Evolutionary conservation across 2,113 vertebrate species (phyloP), one percentile per base, ranked within the genome.

Genomic region (Pterocles gutturalis): DNA sequence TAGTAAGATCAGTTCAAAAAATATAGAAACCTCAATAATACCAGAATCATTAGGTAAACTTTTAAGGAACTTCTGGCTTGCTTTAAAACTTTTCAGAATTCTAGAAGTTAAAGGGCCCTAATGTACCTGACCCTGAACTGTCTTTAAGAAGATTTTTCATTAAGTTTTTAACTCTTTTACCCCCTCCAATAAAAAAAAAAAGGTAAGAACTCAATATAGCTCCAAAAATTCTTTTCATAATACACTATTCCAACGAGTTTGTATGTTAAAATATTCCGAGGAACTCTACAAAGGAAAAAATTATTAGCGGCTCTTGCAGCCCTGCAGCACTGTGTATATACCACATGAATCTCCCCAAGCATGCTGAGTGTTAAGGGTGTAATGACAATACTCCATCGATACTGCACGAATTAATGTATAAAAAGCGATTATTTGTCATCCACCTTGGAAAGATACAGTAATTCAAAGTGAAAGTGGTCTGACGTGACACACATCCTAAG

Each of bases 401-500:
- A 25, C 6, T 31, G 53, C 45, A 51, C 2, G 9, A 33, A 8
- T 6, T 5, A 48, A 11, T 4, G 15, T 6, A 10, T 31, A 29
- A 19, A 11, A 34, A 87, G 34, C 4, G 21, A 17, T 34, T 34
- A 9, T 25, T 41, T 53, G 20, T 38, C 46, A 31, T 28, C 16
- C 11, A 8, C 70, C 38, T 78, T 34, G 20, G n/a, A 38, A 57
- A 54, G 24, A 10, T 7, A 38, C 33, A 22, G 26, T 4, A 58
- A 48, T 36, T 53, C 45, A 48, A 4, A 6, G 49, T 28, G 67
- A 41, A 46, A 79, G 31, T 6, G 51, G 45, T 17, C 24, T 7
- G 66, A 29, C 0, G 5, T 3, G 41, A 28, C 7, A 55, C 15
- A 9, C 4, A 3, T 16, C 17, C n/a, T 28, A 3, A 5, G 29